phyloP scores from a whole-genome alignment of 2,888 invertebrate species.

The Andrena marginata region DNA sequence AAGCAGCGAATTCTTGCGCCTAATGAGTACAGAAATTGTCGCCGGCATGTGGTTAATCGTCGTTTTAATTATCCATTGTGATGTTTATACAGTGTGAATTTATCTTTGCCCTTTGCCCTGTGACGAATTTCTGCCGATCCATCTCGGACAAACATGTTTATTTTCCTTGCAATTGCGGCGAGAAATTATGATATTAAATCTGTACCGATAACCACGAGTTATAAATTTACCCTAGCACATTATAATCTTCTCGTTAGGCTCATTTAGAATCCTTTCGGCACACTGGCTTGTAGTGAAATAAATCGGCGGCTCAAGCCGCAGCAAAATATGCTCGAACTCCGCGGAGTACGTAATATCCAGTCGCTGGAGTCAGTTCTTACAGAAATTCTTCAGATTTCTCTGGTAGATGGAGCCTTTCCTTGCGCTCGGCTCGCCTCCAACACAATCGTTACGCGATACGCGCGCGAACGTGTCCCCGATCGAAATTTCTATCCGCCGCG shows the following conservation, averaged over 20 bases:
- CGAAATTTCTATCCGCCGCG: neutral
- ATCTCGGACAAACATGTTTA: neutral
- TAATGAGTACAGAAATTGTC: neutral
- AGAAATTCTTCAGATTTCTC: too few species aligned
- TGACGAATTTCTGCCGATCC: neutral
- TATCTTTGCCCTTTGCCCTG: slow-evolving; percentile 16
- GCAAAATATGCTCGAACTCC: too few species aligned
- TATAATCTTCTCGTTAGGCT: too few species aligned
- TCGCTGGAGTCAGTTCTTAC: too few species aligned
- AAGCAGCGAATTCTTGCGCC: neutral
- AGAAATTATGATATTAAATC: neutral
- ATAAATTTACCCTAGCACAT: too few species aligned
- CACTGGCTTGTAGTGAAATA: too few species aligned
- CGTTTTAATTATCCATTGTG: slow-evolving; percentile 17
- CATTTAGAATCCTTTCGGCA: too few species aligned
- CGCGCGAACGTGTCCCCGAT: neutral
- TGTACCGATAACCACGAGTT: too few species aligned
- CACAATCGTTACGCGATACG: neutral
- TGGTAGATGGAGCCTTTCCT: too few species aligned
- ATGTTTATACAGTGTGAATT: neutral
- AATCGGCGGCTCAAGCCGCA: too few species aligned
- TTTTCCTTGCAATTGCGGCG: neutral
- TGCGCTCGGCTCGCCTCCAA: neutral
- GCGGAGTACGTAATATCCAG: too few species aligned
- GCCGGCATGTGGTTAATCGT: neutral